Evolutionary conservation across 2,113 vertebrate species (phyloP), one percentile per base, ranked within the genome.

Genomic region (Alethe diademata): DNA sequence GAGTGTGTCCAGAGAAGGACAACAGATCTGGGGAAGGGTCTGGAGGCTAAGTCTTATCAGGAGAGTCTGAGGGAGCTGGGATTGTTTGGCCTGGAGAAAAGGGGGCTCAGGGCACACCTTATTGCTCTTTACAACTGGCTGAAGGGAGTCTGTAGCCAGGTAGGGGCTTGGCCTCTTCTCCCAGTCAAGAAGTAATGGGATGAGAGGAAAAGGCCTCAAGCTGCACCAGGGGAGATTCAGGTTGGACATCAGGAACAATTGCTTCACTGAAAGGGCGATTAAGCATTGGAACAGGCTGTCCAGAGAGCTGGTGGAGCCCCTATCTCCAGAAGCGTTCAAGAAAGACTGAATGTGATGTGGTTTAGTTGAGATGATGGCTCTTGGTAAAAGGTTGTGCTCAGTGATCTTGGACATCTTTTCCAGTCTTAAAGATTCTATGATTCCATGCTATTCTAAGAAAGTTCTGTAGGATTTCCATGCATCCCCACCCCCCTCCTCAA

Each of bases 281-380:
- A 61, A 69, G 14, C 12, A 31, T n/a, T 47, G 20, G 7, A 67
- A 67, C 16, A 60, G 45, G 16, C 16, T 82, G 11, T 31, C 38
- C 24, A 40, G 53, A 25, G 31, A 61, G 11, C 14, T 26, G 25
- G 5, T 35, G 20, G 24, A 61, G 29, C 54, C 29, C 13, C 8
- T 8, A 33, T 33, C 29, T 28, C 40, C 35, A 14, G 18, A 75
- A 69, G 6, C 9, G 14, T 28, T 53, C 29, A 19, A 69, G 78
- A 42, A 75, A 40, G 10, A 31, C 6, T 82, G 62, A 10, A 23
- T 0, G 0, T 31, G 47, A 12, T 23, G 24, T 19, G 17, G 3
- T 53, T 75, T 15, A 22, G 16, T 40, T 75, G 47, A 31, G 25
- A 42, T 31, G 5, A 6, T 35, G 11, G 24, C 26, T 38, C 47